These are phyloP conservation scores for Muntiacus reevesi DNA, from an alignment of 2,113 vertebrate genomes.

Conservation along the genomic window DNA sequence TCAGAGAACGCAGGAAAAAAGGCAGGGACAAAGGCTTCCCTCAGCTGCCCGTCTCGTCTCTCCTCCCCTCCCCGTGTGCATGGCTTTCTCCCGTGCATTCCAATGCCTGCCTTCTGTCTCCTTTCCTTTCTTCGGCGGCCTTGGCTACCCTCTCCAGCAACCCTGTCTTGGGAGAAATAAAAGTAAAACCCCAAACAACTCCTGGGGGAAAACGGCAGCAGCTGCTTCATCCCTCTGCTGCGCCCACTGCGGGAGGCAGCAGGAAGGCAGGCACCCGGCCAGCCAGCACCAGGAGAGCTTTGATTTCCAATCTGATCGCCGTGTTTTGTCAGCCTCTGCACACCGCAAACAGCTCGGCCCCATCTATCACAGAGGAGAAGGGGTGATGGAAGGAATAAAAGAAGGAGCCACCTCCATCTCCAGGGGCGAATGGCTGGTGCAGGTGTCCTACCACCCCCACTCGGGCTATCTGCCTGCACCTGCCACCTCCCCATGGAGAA, in stretches of 20 bases:
- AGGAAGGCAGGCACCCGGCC: not conserved
- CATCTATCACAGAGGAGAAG: not conserved
- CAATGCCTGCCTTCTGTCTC: not conserved
- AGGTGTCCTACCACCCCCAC: not conserved
- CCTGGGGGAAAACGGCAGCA: not conserved
- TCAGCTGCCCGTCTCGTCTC: not conserved
- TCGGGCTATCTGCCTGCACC: not conserved
- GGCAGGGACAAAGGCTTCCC: not conserved
- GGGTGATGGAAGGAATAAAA: not conserved
- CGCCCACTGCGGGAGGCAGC: not conserved
- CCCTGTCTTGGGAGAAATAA: conserved; percentile 17
- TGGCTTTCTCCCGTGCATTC: accelerated
- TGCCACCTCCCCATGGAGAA: not conserved
- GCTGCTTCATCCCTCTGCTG: not conserved
- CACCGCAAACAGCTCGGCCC: not conserved
- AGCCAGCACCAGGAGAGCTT: not conserved
- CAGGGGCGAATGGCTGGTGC: not conserved
- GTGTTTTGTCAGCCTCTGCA: not conserved
- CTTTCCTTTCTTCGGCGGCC: not conserved
- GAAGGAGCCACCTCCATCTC: not conserved
- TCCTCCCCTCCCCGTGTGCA: accelerated
- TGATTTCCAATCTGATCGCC: accelerated
- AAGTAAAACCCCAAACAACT: conserved; percentile 43
- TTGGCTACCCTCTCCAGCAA: not conserved
- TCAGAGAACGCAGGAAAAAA: not conserved